phyloP scores from a whole-genome alignment of 2,113 vertebrate species.

The Malaclemys terrapin region DNA sequence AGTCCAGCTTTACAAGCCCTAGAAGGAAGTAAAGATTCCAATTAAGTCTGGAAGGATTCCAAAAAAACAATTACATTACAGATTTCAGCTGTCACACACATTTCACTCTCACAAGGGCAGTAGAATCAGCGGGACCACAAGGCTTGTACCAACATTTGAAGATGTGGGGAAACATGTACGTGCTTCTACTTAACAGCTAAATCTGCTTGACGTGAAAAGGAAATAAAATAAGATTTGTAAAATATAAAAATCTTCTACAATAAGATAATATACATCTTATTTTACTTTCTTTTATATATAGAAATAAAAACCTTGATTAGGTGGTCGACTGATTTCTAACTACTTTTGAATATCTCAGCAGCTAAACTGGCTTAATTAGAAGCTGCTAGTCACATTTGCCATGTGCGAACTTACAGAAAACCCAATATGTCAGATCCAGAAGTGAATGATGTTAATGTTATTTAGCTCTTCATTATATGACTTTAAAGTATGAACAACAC shows the following conservation, averaged over 20 bases:
- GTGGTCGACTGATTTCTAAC: conserved; percentile 9
- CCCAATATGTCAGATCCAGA: conserved; percentile 7
- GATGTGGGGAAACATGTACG: background rate
- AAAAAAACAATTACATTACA: background rate
- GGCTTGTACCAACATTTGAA: background rate
- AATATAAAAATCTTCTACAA: background rate
- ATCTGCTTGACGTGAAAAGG: background rate
- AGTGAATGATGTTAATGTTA: conserved; percentile 1
- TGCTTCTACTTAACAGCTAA: background rate
- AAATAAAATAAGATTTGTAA: background rate
- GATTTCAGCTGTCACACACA: background rate
- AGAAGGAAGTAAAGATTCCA: background rate
- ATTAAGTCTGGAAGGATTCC: background rate
- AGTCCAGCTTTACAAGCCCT: background rate
- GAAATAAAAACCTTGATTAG: background rate
- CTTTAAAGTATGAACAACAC: conserved; percentile 48
- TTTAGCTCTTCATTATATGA: conserved; percentile 2
- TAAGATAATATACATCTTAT: background rate
- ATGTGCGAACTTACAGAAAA: conserved; percentile 58
- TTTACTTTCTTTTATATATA: background rate
- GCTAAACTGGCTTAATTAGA: conserved; percentile 13
- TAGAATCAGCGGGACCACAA: background rate
- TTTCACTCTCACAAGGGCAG: background rate
- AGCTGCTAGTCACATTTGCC: background rate
- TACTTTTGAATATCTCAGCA: background rate